Percentiles rank a stretch among this genome's conserved stretches.
These are phyloP conservation scores for Thinocorus orbignyianus DNA, from an alignment of 2,113 vertebrate species.

Conservation along the genomic window DNA sequence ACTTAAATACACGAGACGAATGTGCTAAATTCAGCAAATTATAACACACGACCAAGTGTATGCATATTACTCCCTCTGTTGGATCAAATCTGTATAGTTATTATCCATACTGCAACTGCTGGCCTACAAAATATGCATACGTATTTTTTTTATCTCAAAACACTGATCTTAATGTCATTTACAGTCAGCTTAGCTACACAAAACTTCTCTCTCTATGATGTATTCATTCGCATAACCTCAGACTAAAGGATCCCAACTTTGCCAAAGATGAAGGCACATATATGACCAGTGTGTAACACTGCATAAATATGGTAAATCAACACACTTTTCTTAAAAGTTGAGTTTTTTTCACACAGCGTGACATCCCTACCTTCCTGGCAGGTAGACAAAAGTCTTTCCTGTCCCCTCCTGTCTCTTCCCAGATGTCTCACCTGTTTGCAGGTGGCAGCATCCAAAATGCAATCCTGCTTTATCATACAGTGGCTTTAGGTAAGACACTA, in stretches of 20 bases:
- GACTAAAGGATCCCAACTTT: neutral
- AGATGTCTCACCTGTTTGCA: neutral
- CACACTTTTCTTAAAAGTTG: neutral
- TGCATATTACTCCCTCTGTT: conserved; percentile 42
- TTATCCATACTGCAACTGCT: neutral
- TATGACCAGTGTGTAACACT: too few relatives aligned
- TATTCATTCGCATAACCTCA: neutral
- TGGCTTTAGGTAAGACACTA: neutral
- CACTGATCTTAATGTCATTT: neutral
- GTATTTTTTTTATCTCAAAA: neutral
- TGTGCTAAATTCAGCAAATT: neutral
- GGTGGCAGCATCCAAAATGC: neutral
- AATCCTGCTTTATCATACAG: neutral
- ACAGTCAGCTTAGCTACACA: neutral
- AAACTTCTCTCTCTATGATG: neutral
- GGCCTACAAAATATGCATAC: neutral
- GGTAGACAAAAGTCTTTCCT: neutral
- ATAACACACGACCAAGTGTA: neutral
- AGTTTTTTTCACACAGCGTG: neutral
- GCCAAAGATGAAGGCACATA: neutral
- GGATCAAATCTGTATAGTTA: neutral
- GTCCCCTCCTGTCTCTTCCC: neutral
- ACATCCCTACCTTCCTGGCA: neutral
- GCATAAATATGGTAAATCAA: neutral
- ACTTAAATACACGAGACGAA: neutral